phyloP scores from a whole-genome alignment of 2,797 vertebrate genomes.

The Paramormyrops hopkinsi region DNA sequence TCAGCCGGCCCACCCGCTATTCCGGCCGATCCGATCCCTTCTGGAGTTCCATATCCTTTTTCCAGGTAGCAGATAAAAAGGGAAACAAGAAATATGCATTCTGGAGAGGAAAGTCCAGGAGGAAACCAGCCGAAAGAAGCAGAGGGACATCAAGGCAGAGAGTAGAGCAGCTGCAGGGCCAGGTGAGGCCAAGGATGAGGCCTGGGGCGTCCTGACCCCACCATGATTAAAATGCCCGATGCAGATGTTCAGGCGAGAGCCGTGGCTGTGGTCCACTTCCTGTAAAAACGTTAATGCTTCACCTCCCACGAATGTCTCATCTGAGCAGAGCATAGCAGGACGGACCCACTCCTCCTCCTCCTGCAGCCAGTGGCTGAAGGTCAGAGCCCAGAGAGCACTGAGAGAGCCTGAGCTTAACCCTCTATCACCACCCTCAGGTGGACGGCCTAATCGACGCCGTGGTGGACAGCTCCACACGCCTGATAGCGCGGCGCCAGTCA shows the following conservation, averaged over 20 bases:
- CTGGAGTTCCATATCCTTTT: not conserved
- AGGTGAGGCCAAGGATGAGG: not conserved
- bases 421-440: constrained; percentile 46
- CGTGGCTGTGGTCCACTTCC: not conserved
- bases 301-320: not conserved
- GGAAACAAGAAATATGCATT: not conserved
- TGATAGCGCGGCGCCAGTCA: constrained; percentile 54
- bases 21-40: not conserved
- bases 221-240: not conserved
- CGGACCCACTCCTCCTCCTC: not conserved
- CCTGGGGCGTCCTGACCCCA: not conserved
- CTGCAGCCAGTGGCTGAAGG: not conserved
- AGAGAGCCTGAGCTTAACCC: not conserved
- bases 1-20: not conserved
- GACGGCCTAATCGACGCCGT: constrained; percentile 64
- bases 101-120: not conserved
- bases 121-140: not conserved
- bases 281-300: not conserved
- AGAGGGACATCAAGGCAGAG: not conserved
- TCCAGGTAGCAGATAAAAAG: not conserved
- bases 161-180: not conserved
- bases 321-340: not conserved
- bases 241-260: not conserved
- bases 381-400: not conserved
- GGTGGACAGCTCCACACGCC: constrained; percentile 22